Evolutionary conservation across 2,797 vertebrate genomes (phyloP).

Genomic region (Sciaenops ocellatus): DNA sequence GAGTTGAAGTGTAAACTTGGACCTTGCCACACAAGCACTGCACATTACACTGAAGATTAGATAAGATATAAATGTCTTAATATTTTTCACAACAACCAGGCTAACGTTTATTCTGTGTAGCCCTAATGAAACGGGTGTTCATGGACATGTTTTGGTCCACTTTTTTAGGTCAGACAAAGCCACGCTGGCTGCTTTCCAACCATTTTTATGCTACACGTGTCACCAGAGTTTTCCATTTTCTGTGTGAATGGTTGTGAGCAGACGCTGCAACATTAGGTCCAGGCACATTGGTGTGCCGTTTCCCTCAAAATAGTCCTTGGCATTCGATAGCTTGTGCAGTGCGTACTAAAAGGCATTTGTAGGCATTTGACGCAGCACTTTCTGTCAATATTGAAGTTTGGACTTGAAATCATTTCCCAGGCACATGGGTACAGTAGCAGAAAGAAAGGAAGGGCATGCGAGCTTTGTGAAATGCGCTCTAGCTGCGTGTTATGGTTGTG

Average conservation of each 20-base stretch:
- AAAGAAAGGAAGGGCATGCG: conserved; percentile 36
- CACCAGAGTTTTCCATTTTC: conserved; percentile 15
- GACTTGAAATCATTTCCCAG: conserved; percentile 56
- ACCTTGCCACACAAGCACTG: background rate
- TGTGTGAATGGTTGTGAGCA: background rate
- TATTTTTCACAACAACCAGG: too few species aligned
- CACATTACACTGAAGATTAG: background rate
- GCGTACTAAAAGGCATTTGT: conserved; percentile 30
- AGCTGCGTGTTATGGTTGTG: conserved; percentile 35
- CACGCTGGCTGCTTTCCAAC: background rate
- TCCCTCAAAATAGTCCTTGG: conserved; percentile 37
- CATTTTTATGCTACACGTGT: background rate
- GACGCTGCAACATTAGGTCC: conserved; percentile 11
- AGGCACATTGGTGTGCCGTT: conserved; percentile 29
- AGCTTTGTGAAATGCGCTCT: conserved; percentile 50
- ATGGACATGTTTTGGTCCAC: background rate
- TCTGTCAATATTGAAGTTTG: conserved; percentile 70
- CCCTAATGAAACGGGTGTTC: background rate
- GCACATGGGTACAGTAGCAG: conserved; percentile 34
- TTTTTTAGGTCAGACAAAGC: background rate
- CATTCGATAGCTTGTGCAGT: conserved; percentile 25
- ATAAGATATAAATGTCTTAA: background rate
- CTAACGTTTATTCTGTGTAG: background rate
- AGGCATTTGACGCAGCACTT: conserved; percentile 43
- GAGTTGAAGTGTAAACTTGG: background rate